Evolutionary conservation across 2,888 invertebrate genomes (phyloP).

Genomic region (Brachynemurus nebulosus): DNA sequence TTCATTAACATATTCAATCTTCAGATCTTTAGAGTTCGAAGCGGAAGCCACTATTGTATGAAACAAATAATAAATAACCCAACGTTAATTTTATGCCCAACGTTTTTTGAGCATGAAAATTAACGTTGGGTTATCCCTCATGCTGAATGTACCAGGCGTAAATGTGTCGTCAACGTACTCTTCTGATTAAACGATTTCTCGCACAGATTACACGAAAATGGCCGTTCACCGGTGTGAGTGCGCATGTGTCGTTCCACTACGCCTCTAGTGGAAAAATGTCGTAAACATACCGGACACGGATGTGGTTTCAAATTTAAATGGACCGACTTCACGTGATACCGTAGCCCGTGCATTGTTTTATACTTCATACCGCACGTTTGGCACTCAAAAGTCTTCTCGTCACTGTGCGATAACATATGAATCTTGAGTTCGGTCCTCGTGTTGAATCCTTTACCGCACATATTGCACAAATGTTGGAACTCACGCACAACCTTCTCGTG

Average conservation of each 20-base stretch:
- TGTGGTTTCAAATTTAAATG: slow-evolving; percentile 1
- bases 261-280: not conserved
- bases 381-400: not conserved
- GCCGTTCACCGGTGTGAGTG: slow-evolving; percentile 4
- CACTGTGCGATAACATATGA: not conserved
- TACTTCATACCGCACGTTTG: not conserved
- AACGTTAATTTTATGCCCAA: too few relatives aligned
- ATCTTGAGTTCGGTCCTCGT: not conserved
- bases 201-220: not conserved
- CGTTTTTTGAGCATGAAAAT: too few relatives aligned
- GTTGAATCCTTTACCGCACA: not conserved
- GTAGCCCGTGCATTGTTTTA: not conserved
- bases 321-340: not conserved
- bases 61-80: too few relatives aligned
- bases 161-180: not conserved
- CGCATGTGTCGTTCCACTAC: slow-evolving; percentile 3
- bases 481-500: not conserved
- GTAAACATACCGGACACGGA: not conserved
- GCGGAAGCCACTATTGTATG: too few relatives aligned
- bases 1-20: too few relatives aligned
- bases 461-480: not conserved
- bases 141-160: not conserved
- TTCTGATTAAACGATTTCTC: slow-evolving; percentile 1
- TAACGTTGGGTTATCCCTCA: too few relatives aligned
- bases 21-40: too few relatives aligned